These are phyloP conservation scores for Mesembrinibis cayennensis DNA, from an alignment of 2,113 vertebrate genomes.

Conservation along the genomic window DNA sequence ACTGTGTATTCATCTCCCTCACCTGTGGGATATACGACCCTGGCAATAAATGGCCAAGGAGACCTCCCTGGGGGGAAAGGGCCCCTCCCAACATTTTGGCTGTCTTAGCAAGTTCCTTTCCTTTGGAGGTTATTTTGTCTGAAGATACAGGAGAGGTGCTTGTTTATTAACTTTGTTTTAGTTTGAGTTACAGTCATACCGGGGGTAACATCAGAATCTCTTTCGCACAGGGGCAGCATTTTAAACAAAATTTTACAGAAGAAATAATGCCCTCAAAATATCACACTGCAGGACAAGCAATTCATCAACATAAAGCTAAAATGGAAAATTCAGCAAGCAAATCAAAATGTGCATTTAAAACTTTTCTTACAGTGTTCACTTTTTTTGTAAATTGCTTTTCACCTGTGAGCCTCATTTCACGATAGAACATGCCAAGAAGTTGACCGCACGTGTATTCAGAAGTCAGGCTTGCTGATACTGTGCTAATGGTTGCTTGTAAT, in stretches of 20 bases:
- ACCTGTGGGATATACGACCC: too few species aligned
- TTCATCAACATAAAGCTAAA: not conserved
- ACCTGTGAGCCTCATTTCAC: not conserved
- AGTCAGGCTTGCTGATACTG: not conserved
- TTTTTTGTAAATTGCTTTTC: not conserved
- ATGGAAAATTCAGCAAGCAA: not conserved
- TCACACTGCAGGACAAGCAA: not conserved
- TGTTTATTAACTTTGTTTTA: not conserved
- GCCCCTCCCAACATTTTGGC: not conserved
- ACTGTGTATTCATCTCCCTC: not conserved
- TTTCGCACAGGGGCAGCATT: not conserved
- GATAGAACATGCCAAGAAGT: not conserved
- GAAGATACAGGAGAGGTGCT: not conserved
- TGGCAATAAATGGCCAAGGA: not conserved
- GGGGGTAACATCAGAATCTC: not conserved
- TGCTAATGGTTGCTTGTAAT: not conserved
- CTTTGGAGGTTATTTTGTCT: not conserved
- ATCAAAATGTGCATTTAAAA: not conserved
- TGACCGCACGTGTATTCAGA: not conserved
- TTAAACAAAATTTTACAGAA: not conserved
- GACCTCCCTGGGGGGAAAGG: not conserved
- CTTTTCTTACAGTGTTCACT: not conserved
- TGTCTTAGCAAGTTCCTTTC: not conserved
- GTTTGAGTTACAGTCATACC: not conserved
- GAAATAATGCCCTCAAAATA: not conserved